phyloP scores from a whole-genome alignment of 1,140 invertebrate genomes.

The Stenopsyche tienmushanensis region DNA sequence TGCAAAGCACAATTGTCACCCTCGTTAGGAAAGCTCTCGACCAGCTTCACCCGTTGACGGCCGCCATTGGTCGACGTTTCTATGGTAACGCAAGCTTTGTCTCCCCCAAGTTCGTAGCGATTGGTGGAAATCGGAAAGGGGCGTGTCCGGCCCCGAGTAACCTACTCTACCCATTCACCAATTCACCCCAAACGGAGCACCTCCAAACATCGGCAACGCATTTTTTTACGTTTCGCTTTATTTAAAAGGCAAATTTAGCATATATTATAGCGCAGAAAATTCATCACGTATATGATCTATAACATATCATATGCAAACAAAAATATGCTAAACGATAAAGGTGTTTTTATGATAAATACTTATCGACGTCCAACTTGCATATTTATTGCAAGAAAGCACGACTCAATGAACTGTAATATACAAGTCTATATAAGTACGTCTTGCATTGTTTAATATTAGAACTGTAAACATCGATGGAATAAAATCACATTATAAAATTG shows the following conservation, averaged over 20 bases:
- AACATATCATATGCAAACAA: no score
- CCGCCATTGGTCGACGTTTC: conserved; percentile 12
- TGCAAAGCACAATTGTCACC: no score
- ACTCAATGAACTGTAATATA: background rate
- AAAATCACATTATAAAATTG: background rate
- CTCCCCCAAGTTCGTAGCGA: background rate
- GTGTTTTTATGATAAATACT: no score
- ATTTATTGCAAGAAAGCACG: no score
- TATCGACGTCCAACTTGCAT: no score
- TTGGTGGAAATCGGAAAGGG: conserved; percentile 8
- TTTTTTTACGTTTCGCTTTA: no score
- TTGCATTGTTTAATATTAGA: background rate
- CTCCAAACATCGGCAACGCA: no score
- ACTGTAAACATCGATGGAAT: background rate
- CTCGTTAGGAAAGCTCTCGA: conserved; percentile 10
- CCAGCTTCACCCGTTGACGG: background rate
- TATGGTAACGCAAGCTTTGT: conserved; percentile 14
- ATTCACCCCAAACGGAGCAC: background rate
- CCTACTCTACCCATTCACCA: background rate
- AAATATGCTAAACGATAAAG: no score
- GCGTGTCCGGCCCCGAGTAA: background rate
- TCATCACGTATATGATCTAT: no score
- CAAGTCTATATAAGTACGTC: background rate
- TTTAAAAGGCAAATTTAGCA: background rate
- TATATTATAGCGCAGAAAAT: background rate